Conservation (phyloP, 1,140 invertebrate genomes). For the Drosophila repletoides region DNA sequence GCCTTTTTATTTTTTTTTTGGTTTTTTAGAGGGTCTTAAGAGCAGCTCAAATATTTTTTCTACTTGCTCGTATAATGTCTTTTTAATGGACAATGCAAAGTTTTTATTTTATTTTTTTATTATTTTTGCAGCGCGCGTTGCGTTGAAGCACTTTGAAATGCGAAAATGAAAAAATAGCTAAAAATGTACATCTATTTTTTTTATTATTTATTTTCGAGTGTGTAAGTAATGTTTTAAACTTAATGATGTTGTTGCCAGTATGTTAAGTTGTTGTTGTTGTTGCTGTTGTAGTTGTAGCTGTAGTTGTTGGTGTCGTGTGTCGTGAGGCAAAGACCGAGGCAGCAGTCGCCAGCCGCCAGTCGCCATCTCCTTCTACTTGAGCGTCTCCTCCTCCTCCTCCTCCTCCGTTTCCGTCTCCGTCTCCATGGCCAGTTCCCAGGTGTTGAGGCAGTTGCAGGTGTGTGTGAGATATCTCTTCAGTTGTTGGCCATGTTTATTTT, state of each 20-base stretch:
- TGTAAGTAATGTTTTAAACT: constrained; percentile 29
- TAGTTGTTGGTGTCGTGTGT: constrained; percentile 62
- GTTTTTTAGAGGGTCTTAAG: too few relatives aligned
- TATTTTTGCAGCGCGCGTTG: constrained; percentile 12
- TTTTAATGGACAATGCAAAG: constrained; percentile 50
- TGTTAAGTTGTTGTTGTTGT: constrained; percentile 23
- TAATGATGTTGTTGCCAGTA: constrained; percentile 61
- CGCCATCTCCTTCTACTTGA: constrained; percentile 18
- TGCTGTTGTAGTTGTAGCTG: constrained; percentile 55
- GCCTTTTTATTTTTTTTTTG: too few relatives aligned
- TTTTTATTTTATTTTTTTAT: constrained; percentile 8
- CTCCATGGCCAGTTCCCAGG: constrained; percentile 20
- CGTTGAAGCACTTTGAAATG: too few relatives aligned
- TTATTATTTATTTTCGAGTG: constrained; percentile 1
- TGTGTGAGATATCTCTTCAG: constrained; percentile 25
- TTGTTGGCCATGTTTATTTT: constrained; percentile 69
- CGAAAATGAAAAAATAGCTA: constrained; percentile 3
- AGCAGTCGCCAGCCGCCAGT: constrained; percentile 10
- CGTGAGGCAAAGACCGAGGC: constrained; percentile 33
- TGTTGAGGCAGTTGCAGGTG: constrained; percentile 28
- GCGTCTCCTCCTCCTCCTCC: background rate
- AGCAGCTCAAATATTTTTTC: too few relatives aligned
- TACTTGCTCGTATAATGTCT: constrained; percentile 54
- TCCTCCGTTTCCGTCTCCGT: constrained; percentile 2
- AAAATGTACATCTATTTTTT: constrained; percentile 10